These are phyloP conservation scores for Flexamia atlantica DNA, from an alignment of 2,888 invertebrate species.

Conservation along the genomic window DNA sequence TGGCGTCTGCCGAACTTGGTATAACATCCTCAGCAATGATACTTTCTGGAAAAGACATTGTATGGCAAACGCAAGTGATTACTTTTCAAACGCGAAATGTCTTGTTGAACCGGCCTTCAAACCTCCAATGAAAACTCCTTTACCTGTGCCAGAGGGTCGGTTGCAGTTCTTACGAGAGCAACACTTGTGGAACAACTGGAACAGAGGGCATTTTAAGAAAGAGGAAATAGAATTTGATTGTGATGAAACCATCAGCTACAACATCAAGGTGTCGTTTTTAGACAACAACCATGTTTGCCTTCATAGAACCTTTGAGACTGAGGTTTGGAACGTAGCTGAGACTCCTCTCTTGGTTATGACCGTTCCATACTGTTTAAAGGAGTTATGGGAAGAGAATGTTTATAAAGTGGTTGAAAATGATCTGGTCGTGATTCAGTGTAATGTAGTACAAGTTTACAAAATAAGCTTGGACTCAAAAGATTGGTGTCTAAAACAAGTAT, in stretches of 20 bases:
- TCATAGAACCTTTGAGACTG: conserved; percentile 28
- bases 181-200: conserved; percentile 39
- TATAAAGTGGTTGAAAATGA: conserved; percentile 6
- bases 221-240: conserved; percentile 50
- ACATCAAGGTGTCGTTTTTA: conserved; percentile 32
- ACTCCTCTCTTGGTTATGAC: neutral
- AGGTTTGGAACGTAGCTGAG: conserved; percentile 31
- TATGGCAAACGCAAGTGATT: neutral
- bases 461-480: conserved; percentile 1
- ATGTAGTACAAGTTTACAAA: conserved; percentile 41
- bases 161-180: conserved; percentile 4
- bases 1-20: conserved; percentile 20
- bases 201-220: neutral
- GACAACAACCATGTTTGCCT: conserved; percentile 34
- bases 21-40: conserved; percentile 20
- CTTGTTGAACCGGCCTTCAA: conserved; percentile 12
- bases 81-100: conserved; percentile 8
- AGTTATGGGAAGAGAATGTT: conserved; percentile 17
- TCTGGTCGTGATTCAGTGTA: conserved; percentile 33
- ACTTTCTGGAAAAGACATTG: conserved; percentile 41
- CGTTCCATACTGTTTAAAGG: conserved; percentile 8
- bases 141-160: neutral
- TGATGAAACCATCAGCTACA: conserved; percentile 47
- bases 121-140: neutral
- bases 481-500: neutral